Conservation (phyloP, 2,888 invertebrate species). For the Pristionchus mayeri region DNA sequence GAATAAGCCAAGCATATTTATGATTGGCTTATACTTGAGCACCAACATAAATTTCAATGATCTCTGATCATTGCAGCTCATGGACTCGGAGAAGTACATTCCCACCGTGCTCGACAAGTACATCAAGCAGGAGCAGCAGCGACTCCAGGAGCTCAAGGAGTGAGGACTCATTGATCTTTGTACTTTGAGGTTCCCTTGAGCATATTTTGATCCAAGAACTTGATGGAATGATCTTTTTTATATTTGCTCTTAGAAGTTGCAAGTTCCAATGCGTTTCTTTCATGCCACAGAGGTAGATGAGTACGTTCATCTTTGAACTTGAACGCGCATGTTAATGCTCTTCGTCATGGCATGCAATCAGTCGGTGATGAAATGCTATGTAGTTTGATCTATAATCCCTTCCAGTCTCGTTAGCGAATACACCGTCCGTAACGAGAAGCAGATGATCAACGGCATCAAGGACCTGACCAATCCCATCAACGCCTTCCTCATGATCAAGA, state of each 20-base stretch:
- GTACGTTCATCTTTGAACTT: too few relatives aligned
- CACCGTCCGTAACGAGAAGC: conserved; percentile 66
- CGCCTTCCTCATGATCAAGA: conserved; percentile 79
- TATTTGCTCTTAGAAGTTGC: not conserved
- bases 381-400: conserved; percentile 25
- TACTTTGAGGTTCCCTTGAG: not conserved
- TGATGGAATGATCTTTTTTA: not conserved
- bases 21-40: too few relatives aligned
- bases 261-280: too few relatives aligned
- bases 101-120: conserved; percentile 77
- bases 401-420: conserved; percentile 70
- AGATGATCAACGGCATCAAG: conserved; percentile 67
- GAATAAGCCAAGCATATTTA: too few relatives aligned
- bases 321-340: too few relatives aligned
- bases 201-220: not conserved
- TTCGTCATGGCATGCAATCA: too few relatives aligned
- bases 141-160: conserved; percentile 73
- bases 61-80: conserved; percentile 23
- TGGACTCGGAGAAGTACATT: conserved; percentile 68
- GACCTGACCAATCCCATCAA: conserved; percentile 79
- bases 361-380: too few relatives aligned
- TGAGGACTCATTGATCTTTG: conserved; percentile 48
- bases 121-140: conserved; percentile 76
- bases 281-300: too few relatives aligned
- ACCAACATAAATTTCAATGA: too few relatives aligned